Conservation (phyloP, 1,140 invertebrate genomes). For the Neotoxoptera formosana region DNA sequence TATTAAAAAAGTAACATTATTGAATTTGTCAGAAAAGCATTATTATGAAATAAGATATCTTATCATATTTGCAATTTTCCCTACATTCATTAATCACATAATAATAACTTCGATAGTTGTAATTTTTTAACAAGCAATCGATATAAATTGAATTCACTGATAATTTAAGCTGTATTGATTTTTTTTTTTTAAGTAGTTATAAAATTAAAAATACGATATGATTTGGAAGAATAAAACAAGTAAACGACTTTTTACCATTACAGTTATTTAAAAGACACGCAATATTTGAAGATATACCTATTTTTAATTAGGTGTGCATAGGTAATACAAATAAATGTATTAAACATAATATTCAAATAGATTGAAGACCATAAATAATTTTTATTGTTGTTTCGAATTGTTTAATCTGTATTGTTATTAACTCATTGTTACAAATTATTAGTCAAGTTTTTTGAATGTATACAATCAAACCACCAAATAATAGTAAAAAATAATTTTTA, state of each 20-base stretch:
- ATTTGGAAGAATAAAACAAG: slow-evolving; percentile 18
- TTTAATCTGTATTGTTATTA: neutral
- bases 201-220: slow-evolving; percentile 39
- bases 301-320: neutral
- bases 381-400: neutral
- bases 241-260: neutral
- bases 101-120: neutral
- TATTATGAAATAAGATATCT: neutral
- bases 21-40: neutral
- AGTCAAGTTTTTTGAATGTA: neutral
- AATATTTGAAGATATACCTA: neutral
- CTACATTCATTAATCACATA: neutral
- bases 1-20: neutral
- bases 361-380: neutral
- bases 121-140: neutral
- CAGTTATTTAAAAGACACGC: neutral
- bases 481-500: neutral
- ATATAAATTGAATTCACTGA: neutral
- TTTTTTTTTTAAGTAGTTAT: neutral
- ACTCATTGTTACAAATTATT: neutral
- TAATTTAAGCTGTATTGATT: neutral
- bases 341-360: neutral
- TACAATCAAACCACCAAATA: neutral
- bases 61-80: neutral
- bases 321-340: neutral